These are phyloP conservation scores for Pecten maximus DNA, from an alignment of 2,888 invertebrate species.

Conservation along the genomic window DNA sequence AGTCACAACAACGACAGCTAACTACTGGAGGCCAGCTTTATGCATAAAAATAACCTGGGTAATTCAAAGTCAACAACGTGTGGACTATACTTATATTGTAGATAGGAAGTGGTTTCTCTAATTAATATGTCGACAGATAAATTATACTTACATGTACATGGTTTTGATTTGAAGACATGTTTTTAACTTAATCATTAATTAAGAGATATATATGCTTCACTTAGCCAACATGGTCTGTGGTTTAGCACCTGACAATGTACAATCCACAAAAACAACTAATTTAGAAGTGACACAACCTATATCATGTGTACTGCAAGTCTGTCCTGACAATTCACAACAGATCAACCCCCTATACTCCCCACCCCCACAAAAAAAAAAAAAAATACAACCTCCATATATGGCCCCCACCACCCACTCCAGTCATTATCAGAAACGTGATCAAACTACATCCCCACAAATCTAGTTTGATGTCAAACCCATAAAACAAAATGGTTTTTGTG, in stretches of 20 bases:
- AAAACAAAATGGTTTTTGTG: background rate
- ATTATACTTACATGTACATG: background rate
- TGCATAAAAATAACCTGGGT: background rate
- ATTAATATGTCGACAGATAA: background rate
- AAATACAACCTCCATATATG: background rate
- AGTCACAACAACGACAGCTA: background rate
- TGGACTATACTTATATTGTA: background rate
- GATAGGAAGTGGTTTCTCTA: background rate
- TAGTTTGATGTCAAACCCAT: background rate
- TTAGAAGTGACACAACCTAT: background rate
- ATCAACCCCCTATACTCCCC: no score
- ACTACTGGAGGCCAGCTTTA: background rate
- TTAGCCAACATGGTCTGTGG: background rate
- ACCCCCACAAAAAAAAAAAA: no score
- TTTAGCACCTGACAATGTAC: background rate
- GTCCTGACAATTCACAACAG: no score
- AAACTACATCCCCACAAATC: background rate
- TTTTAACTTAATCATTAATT: conserved; percentile 10
- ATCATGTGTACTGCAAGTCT: no score
- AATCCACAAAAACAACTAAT: background rate
- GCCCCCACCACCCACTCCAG: background rate
- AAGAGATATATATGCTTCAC: background rate
- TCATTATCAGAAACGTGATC: background rate
- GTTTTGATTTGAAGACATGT: no score
- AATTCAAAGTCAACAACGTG: background rate